Conservation (phyloP, 2,113 vertebrate genomes). For the Atrichornis clamosus region DNA sequence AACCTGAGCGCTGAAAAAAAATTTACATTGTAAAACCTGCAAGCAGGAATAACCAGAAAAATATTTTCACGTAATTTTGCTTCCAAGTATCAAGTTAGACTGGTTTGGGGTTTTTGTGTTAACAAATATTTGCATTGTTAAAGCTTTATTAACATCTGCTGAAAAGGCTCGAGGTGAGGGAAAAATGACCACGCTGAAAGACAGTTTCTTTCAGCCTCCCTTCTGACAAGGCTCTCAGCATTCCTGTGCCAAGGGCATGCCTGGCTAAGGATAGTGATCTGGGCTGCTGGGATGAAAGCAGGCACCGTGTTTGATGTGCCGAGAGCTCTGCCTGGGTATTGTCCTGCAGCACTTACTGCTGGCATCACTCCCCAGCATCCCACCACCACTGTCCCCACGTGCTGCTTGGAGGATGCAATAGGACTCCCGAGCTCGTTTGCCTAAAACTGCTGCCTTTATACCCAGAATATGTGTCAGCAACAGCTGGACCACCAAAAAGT, state of each 20-base stretch:
- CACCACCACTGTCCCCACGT: not conserved
- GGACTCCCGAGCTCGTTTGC: not conserved
- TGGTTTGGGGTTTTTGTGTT: not conserved
- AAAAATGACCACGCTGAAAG: not conserved
- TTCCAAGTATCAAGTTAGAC: not conserved
- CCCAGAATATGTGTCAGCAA: not conserved
- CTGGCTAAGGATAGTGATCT: constrained; percentile 21
- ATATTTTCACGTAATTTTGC: not conserved
- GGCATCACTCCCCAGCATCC: not conserved
- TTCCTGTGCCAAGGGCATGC: constrained; percentile 5
- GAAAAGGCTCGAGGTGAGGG: constrained; percentile 9
- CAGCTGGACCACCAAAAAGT: not conserved
- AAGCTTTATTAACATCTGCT: constrained; percentile 24
- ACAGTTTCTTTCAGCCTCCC: not conserved
- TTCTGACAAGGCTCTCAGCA: not conserved
- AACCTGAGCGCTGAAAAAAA: not conserved
- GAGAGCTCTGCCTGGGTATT: not conserved
- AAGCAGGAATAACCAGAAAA: not conserved
- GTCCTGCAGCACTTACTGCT: not conserved
- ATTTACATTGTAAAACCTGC: not conserved
- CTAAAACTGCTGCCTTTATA: not conserved
- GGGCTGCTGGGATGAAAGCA: constrained; percentile 48
- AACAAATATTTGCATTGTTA: not conserved
- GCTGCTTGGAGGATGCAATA: not conserved
- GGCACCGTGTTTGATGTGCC: not conserved